Evolutionary conservation across 53 echinoderm and acorn worm species (phyloP), one percentile per base, ranked within the genome.

Genomic region (Glandiceps talaboti): DNA sequence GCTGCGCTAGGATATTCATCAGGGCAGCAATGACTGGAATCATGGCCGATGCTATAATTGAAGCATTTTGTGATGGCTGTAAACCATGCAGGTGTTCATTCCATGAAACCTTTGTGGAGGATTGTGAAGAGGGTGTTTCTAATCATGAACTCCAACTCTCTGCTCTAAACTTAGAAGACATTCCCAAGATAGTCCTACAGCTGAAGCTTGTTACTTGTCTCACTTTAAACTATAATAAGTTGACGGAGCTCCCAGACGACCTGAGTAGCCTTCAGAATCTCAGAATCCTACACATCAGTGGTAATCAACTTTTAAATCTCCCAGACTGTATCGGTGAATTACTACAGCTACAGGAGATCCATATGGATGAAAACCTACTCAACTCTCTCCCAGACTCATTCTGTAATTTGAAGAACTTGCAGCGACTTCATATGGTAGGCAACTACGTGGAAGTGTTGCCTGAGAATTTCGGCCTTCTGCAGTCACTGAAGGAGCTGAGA

Each of bases 301-400:
- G 92, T 1, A 92, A 92, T 30, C 85, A 87, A 30, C 33, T 92
- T 73, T 73, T 79, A 32, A 64, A 85, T 64, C 78, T 92, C 6
- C 90, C 92, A 29, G 31, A 76, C 1, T 80, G 30, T 1, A 30
- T 87, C 1, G 83, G 85, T 1, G 73, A 31, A 0, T 79, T 92
- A 0, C 27, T 0, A 1, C 74, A 81, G 30, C 82, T 97, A 30
- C 74, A 32, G 74, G 85, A 64, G 29, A 76, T 97, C 25, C 75
- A 73, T 27, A 82, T 86, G 73, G 89, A 89, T 76, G 97, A 97
- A 73, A 97, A 92, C 80, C 45, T 81, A 73, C 86, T 97, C 29
- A 64, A 72, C 1, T 26, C 30, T 27, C 82, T 97, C 1, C 88
- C 92, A 6, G 31, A 73, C 14, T 81, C 92, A 0, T 33, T 97